Evolutionary conservation across 1,140 invertebrate species (phyloP).

Genomic region (Diabrotica virgifera): DNA sequence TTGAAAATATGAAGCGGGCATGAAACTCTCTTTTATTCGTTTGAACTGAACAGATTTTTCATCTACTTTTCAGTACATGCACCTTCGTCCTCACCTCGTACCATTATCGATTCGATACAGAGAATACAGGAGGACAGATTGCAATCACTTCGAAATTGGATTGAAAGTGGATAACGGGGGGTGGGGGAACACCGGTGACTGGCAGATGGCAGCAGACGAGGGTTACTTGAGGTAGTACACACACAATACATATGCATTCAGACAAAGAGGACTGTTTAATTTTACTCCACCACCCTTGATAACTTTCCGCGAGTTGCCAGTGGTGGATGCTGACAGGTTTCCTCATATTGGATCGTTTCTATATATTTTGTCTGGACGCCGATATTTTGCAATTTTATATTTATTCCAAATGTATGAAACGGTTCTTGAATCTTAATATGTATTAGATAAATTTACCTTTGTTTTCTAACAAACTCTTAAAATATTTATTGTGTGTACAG

Average conservation of each 20-base stretch:
- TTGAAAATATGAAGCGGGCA: no score
- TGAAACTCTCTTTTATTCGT: no score
- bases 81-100: slow-evolving; percentile 16
- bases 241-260: slow-evolving; percentile 47
- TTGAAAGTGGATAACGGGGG: slow-evolving; percentile 36
- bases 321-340: slow-evolving; percentile 4
- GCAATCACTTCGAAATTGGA: slow-evolving; percentile 48
- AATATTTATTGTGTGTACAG: no score
- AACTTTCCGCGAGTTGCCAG: slow-evolving; percentile 30
- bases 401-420: no score
- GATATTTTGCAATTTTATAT: no score
- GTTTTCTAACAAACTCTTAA: no score
- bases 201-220: slow-evolving; percentile 44
- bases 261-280: slow-evolving; percentile 45
- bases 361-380: no score
- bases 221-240: slow-evolving; percentile 48
- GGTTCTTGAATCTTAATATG: no score
- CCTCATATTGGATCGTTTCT: no score
- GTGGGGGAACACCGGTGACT: slow-evolving; percentile 46
- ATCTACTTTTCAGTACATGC: no score
- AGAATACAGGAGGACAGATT: slow-evolving; percentile 34
- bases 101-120: slow-evolving; percentile 38
- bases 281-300: slow-evolving; percentile 37
- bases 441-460: no score
- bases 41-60: no score